Conservation (phyloP, 2,797 vertebrate genomes). For the Channallabes apus region DNA sequence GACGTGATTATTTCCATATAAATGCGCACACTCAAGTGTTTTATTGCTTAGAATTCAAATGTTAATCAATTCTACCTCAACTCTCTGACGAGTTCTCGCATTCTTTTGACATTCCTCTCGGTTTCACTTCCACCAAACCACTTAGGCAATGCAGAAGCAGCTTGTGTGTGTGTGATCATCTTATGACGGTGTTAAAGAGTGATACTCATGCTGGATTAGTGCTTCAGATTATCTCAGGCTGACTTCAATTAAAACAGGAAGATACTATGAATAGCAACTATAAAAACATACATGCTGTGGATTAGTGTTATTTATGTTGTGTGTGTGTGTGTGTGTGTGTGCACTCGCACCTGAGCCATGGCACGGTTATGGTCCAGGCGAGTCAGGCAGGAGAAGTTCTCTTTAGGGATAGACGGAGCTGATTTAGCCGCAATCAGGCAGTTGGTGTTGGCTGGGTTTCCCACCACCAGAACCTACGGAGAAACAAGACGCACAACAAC, state of each 20-base stretch:
- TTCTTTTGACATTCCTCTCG: not conserved
- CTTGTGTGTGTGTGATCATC: not conserved
- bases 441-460: conserved; percentile 89
- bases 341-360: conserved; percentile 77
- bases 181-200: not conserved
- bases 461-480: conserved; percentile 80
- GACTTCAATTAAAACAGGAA: not conserved
- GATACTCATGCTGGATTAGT: not conserved
- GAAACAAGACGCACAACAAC: not conserved
- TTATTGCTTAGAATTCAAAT: not conserved
- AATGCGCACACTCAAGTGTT: not conserved
- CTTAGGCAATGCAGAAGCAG: not conserved
- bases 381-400: conserved; percentile 88
- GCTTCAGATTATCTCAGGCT: too few species aligned
- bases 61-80: not conserved
- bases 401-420: conserved; percentile 86
- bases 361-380: conserved; percentile 88
- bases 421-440: conserved; percentile 84
- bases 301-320: too few species aligned
- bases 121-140: not conserved
- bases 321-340: not conserved
- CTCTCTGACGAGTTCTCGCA: not conserved
- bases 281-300: too few species aligned
- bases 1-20: not conserved
- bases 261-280: too few species aligned